Evolutionary conservation across 2,113 vertebrate species (phyloP).

Genomic region (Elephantulus edwardii): DNA sequence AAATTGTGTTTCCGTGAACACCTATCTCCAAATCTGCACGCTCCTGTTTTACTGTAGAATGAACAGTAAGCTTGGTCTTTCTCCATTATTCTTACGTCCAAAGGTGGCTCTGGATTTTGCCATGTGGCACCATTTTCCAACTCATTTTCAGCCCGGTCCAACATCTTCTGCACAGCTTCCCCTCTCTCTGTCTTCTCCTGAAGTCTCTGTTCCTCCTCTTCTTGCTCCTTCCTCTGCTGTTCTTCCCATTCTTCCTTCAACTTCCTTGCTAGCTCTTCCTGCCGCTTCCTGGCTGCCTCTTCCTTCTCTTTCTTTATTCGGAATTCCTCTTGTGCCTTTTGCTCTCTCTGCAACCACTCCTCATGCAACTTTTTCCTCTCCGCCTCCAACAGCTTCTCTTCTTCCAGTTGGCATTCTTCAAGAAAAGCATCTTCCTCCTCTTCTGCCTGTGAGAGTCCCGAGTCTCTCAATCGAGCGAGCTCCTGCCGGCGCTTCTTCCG

Average conservation of each 20-base stretch:
- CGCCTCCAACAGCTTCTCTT: conserved; percentile 82
- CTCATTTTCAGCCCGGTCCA: conserved; percentile 96
- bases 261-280: conserved; percentile 90
- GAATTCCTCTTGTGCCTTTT: conserved; percentile 91
- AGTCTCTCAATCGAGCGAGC: conserved; percentile 79
- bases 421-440: conserved; percentile 72
- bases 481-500: conserved; percentile 92
- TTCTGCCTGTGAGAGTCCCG: conserved; percentile 79
- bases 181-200: conserved; percentile 93
- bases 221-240: conserved; percentile 89
- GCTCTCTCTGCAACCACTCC: conserved; percentile 91
- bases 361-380: conserved; percentile 89
- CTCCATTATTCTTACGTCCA: conserved; percentile 89
- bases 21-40: conserved; percentile 95
- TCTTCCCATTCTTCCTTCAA: conserved; percentile 95
- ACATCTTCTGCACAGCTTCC: conserved; percentile 96
- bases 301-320: conserved; percentile 87
- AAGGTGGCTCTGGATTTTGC: conserved; percentile 95
- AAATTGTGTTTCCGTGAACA: conserved; percentile 95
- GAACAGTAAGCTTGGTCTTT: conserved; percentile 92
- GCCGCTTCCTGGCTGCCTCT: conserved; percentile 86
- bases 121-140: conserved; percentile 88
- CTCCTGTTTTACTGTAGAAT: conserved; percentile 94
- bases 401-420: conserved; percentile 80
- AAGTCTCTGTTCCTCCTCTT: conserved; percentile 87